phyloP scores from a whole-genome alignment of 2,113 vertebrate species.

The Entomyzon cyanotis region DNA sequence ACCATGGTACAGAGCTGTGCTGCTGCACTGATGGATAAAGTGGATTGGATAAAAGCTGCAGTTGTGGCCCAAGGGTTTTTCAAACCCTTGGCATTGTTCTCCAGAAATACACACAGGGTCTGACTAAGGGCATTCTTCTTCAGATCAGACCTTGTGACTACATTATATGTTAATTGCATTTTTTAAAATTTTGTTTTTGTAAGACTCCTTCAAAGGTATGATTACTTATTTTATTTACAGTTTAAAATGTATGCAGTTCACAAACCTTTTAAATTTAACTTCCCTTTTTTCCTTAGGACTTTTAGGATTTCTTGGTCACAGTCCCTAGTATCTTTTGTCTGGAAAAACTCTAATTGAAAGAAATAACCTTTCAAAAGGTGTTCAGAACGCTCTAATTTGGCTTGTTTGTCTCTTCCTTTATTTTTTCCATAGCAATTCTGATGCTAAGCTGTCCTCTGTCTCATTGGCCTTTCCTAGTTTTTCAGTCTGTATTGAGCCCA shows the following conservation, averaged over 20 bases:
- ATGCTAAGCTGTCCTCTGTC: background rate
- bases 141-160: background rate
- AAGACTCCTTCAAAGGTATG: background rate
- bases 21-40: background rate
- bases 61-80: background rate
- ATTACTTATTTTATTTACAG: background rate
- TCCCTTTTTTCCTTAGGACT: background rate
- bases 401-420: background rate
- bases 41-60: background rate
- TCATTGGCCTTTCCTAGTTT: background rate
- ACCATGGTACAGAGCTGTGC: background rate
- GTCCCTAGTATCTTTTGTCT: background rate
- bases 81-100: background rate
- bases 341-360: background rate
- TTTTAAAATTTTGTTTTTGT: accelerated
- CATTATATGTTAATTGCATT: background rate
- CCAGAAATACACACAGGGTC: background rate
- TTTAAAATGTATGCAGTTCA: background rate
- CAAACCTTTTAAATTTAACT: background rate
- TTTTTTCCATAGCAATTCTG: background rate
- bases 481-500: background rate
- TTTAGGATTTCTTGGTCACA: background rate
- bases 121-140: background rate
- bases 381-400: background rate
- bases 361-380: background rate